Conservation (phyloP, 2,113 vertebrate genomes). For the Oreochromis tanganicae region DNA sequence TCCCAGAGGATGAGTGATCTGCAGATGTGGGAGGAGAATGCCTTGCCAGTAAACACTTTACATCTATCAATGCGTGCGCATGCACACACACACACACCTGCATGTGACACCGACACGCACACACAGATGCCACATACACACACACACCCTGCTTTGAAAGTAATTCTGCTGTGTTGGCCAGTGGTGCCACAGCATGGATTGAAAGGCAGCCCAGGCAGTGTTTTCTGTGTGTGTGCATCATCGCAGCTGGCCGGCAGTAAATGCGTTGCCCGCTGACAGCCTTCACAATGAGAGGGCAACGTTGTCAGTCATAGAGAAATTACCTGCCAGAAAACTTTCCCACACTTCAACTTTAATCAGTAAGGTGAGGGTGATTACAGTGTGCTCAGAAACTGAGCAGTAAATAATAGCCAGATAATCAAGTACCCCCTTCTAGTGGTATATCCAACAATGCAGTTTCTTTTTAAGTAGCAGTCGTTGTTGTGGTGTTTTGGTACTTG, state of each 20-base stretch:
- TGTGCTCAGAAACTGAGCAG: not conserved
- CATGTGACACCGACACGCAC: not conserved
- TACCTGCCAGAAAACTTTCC: not conserved
- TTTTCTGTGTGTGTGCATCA: not conserved
- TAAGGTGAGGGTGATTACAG: not conserved
- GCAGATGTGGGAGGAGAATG: constrained; percentile 33
- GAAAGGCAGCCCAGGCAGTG: not conserved
- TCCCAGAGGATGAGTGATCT: constrained; percentile 17
- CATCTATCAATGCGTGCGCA: not conserved
- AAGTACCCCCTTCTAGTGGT: not conserved
- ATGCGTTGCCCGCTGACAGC: constrained; percentile 19
- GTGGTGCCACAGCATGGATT: not conserved
- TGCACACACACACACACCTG: not conserved
- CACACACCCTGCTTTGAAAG: not conserved
- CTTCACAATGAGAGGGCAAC: not conserved
- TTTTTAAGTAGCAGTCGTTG: not conserved
- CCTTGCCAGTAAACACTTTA: constrained; percentile 32
- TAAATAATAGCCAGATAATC: not conserved
- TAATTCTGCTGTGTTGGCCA: not conserved
- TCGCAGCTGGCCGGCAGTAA: constrained; percentile 32
- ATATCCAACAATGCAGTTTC: not conserved
- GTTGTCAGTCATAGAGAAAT: constrained; percentile 11
- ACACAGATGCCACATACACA: not conserved
- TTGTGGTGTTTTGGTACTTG: not conserved
- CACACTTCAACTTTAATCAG: constrained; percentile 16